Base-by-base conservation (phyloP, 2,113 vertebrate genomes). In the Monopterus albus region DNA sequence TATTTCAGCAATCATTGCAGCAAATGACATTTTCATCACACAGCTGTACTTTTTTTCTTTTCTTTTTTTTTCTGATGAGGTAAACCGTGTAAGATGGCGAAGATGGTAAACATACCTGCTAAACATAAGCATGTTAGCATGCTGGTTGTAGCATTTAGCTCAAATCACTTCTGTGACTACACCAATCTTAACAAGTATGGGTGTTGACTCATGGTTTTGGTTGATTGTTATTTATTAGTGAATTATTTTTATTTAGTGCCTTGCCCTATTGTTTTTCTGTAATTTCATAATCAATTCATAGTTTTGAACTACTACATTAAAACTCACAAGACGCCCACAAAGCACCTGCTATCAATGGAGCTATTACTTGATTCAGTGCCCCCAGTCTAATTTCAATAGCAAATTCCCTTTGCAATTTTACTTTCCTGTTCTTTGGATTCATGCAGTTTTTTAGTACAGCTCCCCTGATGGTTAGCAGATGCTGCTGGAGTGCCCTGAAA, bases 381-480 rank as follows among this genome's bases (percentile, higher is more conserved):
- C 43, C 12, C 42, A 43, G 56, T 80, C 75, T 39, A 13, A 40
- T 38, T 35, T 47, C 60, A 66, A 31, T 50, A 64, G 36, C 63
- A 45, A 60, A 35, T 63, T 71, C 33, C 49, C 17, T 59, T 52
- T 29, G 40, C 29, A 29, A 13, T 77, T 59, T 62, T 58, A 12
- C 47, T 26, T 26, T 59, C 51, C n/a, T 63, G 47, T 26, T 36
- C 43, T 81, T 85, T 53, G 62, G 56, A 82, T 78, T 75, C n/a
- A 67, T 63, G 5, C 60, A 61, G 47, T 81, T 81, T 79, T 47
- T 69, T 68, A 66, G 72, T 56, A 49, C 42, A 49, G 43, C 46
- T 79, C 62, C 72, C 72, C 43, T 36, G 64, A 67, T 82, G 73
- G 82, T 86, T 56, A 67, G 82, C 66, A 51, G 56, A 58, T n/a